Conservation (phyloP, 2,888 invertebrate genomes). For the Monopis laevigella region DNA sequence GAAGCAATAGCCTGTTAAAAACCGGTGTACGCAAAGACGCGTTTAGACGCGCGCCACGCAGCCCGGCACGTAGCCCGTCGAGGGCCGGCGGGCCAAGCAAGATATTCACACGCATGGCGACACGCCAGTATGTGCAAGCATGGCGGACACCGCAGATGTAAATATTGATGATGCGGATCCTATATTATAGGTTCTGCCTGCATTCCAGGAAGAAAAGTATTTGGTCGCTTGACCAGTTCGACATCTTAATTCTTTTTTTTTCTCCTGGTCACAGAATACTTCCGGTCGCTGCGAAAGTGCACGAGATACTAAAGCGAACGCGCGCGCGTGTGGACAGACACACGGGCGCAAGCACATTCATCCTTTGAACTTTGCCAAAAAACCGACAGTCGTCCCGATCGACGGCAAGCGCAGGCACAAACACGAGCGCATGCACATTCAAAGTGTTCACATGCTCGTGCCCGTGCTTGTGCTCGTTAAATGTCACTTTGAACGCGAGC, state of each 20-base stretch:
- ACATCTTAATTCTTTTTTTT: too few species aligned
- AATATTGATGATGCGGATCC: conserved; percentile 1
- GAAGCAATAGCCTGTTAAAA: too few species aligned
- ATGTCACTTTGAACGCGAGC: conserved; percentile 7
- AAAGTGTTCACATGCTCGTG: neutral
- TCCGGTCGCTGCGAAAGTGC: too few species aligned
- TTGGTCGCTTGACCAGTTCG: neutral
- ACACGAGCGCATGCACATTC: conserved; percentile 7
- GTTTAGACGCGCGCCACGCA: neutral
- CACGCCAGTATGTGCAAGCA: neutral
- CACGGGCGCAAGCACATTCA: conserved; percentile 9
- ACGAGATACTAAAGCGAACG: neutral
- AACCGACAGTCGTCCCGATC: conserved; percentile 8
- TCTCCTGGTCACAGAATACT: too few species aligned
- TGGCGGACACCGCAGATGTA: neutral
- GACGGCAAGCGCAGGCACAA: conserved; percentile 6
- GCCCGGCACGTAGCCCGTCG: neutral
- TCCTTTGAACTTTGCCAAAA: conserved; percentile 5
- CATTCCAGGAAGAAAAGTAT: neutral
- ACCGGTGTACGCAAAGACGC: too few species aligned
- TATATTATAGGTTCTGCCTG: conserved; percentile 2
- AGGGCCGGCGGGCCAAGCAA: neutral
- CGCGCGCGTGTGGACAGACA: conserved; percentile 1
- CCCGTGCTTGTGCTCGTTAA: conserved; percentile 3
- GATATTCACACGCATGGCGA: neutral